Conservation (phyloP, 2,888 invertebrate species). For the Hirtodrosophila cameraria region DNA sequence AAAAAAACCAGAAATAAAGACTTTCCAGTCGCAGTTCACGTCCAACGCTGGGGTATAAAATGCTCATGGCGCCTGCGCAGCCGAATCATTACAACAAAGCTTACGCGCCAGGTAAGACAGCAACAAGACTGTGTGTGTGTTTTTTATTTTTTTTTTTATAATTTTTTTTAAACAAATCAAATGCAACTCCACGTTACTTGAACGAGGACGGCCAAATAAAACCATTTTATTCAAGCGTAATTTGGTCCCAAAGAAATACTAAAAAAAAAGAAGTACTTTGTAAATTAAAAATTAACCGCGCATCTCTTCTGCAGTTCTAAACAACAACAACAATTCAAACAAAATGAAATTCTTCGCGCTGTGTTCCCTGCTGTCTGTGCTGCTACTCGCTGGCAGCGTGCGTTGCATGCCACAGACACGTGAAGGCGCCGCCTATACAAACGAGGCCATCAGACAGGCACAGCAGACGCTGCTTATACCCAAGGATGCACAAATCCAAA, state of each 20-base stretch:
- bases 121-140: slow-evolving; percentile 3
- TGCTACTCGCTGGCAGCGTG: slow-evolving; percentile 54
- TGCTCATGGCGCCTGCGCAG: slow-evolving; percentile 60
- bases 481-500: slow-evolving; percentile 93
- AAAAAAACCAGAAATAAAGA: slow-evolving; percentile 69
- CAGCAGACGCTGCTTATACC: slow-evolving; percentile 94
- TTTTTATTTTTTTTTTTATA: too few species aligned
- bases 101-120: slow-evolving; percentile 78
- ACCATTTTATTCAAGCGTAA: too few species aligned
- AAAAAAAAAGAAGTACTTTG: not conserved
- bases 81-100: slow-evolving; percentile 77
- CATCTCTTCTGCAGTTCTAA: slow-evolving; percentile 39
- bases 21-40: slow-evolving; percentile 60
- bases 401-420: slow-evolving; percentile 86
- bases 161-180: too few species aligned
- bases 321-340: slow-evolving; percentile 8
- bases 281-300: slow-evolving; percentile 25
- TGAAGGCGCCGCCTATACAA: slow-evolving; percentile 92
- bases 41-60: slow-evolving; percentile 77
- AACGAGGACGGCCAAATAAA: too few species aligned
- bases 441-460: slow-evolving; percentile 94
- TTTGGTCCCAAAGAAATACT: not conserved
- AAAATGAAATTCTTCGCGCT: slow-evolving; percentile 69
- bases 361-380: slow-evolving; percentile 69
- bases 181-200: too few species aligned